phyloP scores from a whole-genome alignment of 2,888 invertebrate genomes.

The Pammene aurita region DNA sequence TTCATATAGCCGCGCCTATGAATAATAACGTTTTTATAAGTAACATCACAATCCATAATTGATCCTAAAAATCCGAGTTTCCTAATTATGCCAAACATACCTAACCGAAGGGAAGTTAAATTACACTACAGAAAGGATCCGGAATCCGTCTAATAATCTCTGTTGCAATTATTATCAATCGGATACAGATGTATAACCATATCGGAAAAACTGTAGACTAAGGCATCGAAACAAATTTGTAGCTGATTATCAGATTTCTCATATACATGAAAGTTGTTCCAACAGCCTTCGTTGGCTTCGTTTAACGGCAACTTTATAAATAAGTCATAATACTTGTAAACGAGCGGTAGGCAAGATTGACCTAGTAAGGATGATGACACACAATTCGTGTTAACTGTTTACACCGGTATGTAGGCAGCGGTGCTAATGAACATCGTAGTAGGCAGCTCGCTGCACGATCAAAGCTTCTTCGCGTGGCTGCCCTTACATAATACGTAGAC shows the following conservation, averaged over 20 bases:
- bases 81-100: conserved; percentile 42
- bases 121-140: conserved; percentile 45
- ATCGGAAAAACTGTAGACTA: conserved; percentile 5
- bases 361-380: conserved; percentile 36
- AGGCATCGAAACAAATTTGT: conserved; percentile 2
- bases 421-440: conserved; percentile 34
- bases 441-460: conserved; percentile 47
- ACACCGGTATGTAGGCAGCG: conserved; percentile 40
- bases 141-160: conserved; percentile 57
- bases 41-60: conserved; percentile 16
- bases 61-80: background rate
- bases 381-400: conserved; percentile 41
- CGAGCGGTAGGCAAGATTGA: conserved; percentile 28
- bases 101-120: conserved; percentile 51
- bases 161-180: conserved; percentile 40
- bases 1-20: conserved; percentile 11
- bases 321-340: conserved; percentile 28
- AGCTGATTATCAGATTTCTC: conserved; percentile 26
- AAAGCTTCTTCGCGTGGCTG: conserved; percentile 48
- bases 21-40: conserved; percentile 5
- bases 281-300: conserved; percentile 24
- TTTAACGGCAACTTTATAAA: conserved; percentile 24
- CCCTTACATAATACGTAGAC: conserved; percentile 36
- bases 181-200: conserved; percentile 29
- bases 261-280: conserved; percentile 31